Base-by-base conservation (phyloP, 2,888 invertebrate species). In the Diaphora mendica region DNA sequence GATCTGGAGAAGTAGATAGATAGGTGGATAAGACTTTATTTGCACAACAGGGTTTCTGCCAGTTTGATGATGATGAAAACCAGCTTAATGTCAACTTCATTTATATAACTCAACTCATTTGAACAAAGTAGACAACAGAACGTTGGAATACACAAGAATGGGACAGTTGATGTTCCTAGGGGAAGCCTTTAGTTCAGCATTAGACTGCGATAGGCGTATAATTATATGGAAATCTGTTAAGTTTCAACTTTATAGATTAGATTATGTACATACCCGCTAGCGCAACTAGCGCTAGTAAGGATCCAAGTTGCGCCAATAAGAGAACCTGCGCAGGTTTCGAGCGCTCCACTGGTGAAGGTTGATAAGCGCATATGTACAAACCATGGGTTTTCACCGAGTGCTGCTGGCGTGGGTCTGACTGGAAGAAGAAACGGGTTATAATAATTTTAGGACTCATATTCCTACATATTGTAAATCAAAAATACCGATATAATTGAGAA, bases 321-420 rank as follows among this genome's bases (percentile, higher is more conserved):
- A 5, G 92, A 82, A 1, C 92, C 95, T 7, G 74, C 84, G 82
- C 92, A 90, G 64, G 91, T 79, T 48, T 82, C 64, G 3, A 92
- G 87, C 3, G 87, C 78, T 0, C 91, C 90, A 75, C 89, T 89
- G 79, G 83, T 85, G 69, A 71, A 3, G 3, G 87, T 77, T 0
- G 94, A 92, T 11, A 91, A 30, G 35, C 95, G 91, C 13, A 94
- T 86, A 82, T 95, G 94, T 7, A 94, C 92, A 39, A 94, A 5
- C 87, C 88, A 92, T 0, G 94, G 93, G 79, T 88, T 88, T 59
- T 91, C 91, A 3, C 91, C 92, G 0, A 83, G 78, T 3, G 75
- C 84, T 0, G 90, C 90, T 0, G 65, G n/a, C 8, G 75, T 0
- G 23, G 80, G 73, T 64, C 70, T 71, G 51, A 20, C 89, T 68